Base-by-base conservation (phyloP, 2,113 vertebrate genomes). In the Rostratula benghalensis region DNA sequence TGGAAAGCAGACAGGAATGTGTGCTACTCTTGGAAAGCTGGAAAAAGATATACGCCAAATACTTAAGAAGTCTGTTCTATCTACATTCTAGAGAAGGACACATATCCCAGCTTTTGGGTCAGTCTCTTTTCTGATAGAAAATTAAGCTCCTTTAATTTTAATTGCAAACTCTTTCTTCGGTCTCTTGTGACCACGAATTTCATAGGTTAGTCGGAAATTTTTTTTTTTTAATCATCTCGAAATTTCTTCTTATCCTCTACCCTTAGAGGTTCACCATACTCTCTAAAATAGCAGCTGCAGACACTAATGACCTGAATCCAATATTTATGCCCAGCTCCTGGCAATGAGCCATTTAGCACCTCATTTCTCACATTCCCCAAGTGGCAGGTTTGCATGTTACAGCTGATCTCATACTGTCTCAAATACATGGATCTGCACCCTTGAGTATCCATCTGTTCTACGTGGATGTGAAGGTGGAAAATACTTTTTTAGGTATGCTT, bases 91-190 rank as follows among this genome's bases (percentile, higher is more conserved):
- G 39, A 75, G 54, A 90, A 90, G 25, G 33, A 53, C 20, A 51
- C 11, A 37, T 4, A 46, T 89, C 20, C 3, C 24, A 79, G 5
- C 7, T 85, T 78, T 35, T 64, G 56, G 25, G 21, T 75, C 50
- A 74, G 15, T 46, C 11, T 95, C 57, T 67, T 75, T 91, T 87
- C 57, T 65, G 31, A 73, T 27, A 51, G 68, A 94, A 93, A 94
- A 91, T 83, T 75, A 60, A 30, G 13, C 14, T 76, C 9, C 24
- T 90, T 88, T 75, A 85, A 82, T 83, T 96, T 94, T 83, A 85
- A 53, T 76, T 91, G 53, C 30, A 89, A 82, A 59, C 20, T 9
- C 25, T 75, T 87, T 2, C 33, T 80, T 90, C 81, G 5, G n/a
- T 78, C 64, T 82, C 83, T 37, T 64, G 80, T 94, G 65, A 67